Conservation (phyloP, 2,113 vertebrate genomes). For the Salvelinus namaycush region DNA sequence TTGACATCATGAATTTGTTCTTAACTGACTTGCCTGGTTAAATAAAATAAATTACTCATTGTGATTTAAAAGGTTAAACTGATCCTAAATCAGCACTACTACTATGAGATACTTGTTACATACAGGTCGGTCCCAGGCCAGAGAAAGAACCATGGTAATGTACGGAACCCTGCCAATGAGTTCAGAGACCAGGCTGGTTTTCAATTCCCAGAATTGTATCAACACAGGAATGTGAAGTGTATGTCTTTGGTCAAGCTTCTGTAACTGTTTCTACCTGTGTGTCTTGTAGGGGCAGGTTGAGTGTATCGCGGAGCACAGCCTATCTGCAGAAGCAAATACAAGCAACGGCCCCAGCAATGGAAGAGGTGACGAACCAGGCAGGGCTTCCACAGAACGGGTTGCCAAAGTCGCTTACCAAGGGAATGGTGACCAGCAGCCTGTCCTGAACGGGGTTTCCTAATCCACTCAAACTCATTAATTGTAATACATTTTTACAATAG, state of each 20-base stretch:
- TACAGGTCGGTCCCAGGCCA: no score
- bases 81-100: no score
- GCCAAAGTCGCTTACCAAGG: slow-evolving; percentile 73
- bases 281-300: slow-evolving; percentile 80
- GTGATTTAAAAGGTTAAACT: no score
- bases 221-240: background rate
- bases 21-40: no score
- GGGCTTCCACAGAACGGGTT: slow-evolving; percentile 78
- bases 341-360: slow-evolving; percentile 81
- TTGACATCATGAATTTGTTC: no score
- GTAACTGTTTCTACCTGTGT: background rate
- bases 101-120: no score
- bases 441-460: slow-evolving; percentile 95
- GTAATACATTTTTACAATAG: slow-evolving; percentile 83
- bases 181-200: background rate
- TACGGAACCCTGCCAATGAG: no score
- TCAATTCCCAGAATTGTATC: background rate
- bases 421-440: slow-evolving; percentile 80
- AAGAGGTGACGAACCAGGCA: slow-evolving; percentile 74
- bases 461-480: slow-evolving; percentile 48
- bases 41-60: no score
- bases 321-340: slow-evolving; percentile 67
- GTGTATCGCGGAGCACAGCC: slow-evolving; percentile 85
- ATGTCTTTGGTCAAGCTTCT: background rate
- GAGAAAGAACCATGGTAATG: no score